Evolutionary conservation across 2,888 invertebrate species (phyloP).

Genomic region (Aleiodes leptofemur): DNA sequence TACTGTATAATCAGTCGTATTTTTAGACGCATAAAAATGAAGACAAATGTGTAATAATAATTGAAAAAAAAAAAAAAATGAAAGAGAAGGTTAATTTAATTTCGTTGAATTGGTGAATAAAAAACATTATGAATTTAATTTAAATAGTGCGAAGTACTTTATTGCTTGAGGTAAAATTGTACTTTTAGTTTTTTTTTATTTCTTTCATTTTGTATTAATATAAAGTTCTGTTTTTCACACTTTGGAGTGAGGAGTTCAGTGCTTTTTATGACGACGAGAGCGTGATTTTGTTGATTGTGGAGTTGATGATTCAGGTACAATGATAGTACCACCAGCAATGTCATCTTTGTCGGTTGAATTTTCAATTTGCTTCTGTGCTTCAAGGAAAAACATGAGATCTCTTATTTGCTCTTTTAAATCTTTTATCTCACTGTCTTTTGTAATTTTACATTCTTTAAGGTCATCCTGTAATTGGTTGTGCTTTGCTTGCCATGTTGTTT

Average conservation of each 20-base stretch:
- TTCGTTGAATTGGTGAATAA: slow-evolving; percentile 36
- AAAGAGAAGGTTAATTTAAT: slow-evolving; percentile 14
- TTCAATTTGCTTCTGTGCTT: slow-evolving; percentile 85
- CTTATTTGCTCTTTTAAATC: slow-evolving; percentile 94
- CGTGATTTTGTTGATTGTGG: slow-evolving; percentile 50
- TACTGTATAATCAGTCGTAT: slow-evolving; percentile 62
- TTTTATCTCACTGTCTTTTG: slow-evolving; percentile 81
- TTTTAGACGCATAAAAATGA: slow-evolving; percentile 61
- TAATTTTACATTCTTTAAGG: slow-evolving; percentile 70
- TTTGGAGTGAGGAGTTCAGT: slow-evolving; percentile 48
- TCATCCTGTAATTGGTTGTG: slow-evolving; percentile 69
- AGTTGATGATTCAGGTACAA: slow-evolving; percentile 72
- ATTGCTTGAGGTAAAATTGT: slow-evolving; percentile 20
- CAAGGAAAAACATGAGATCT: slow-evolving; percentile 98
- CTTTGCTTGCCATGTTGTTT: slow-evolving; percentile 83
- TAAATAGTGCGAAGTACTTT: slow-evolving; percentile 12
- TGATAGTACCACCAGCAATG: slow-evolving; percentile 80
- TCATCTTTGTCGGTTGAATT: slow-evolving; percentile 78
- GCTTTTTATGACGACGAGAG: slow-evolving; percentile 59
- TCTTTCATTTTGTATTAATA: background rate
- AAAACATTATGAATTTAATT: slow-evolving; percentile 10
- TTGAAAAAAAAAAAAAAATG: slow-evolving; percentile 57
- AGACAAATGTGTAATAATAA: slow-evolving; percentile 60
- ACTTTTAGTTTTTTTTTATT: slow-evolving; percentile 8
- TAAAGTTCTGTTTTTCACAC: background rate